Conservation (phyloP, 1,140 invertebrate genomes). For the Eciton burchellii region DNA sequence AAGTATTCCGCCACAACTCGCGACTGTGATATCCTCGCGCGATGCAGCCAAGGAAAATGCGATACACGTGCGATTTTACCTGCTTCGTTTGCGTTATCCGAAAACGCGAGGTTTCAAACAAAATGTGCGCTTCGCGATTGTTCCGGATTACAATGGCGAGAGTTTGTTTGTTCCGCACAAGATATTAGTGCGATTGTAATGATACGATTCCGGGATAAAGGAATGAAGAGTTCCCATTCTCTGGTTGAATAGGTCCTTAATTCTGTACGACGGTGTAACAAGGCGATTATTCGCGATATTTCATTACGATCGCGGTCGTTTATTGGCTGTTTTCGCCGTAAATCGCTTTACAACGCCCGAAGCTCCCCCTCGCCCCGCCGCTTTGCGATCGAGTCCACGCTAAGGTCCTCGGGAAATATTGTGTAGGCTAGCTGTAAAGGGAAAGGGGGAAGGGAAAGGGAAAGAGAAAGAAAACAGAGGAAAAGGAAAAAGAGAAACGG, state of each 20-base stretch:
- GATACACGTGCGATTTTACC: not conserved
- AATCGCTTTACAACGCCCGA: constrained; percentile 70
- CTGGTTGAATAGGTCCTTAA: constrained; percentile 24
- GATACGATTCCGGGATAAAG: not conserved
- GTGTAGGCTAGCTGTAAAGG: constrained; percentile 65
- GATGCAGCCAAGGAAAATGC: not conserved
- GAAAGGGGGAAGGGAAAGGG: too few species aligned
- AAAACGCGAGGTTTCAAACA: not conserved
- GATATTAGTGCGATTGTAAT: not conserved
- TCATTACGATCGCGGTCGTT: constrained; percentile 57
- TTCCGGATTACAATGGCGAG: not conserved
- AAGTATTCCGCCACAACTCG: not conserved
- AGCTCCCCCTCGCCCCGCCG: constrained; percentile 16
- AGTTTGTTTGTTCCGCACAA: not conserved
- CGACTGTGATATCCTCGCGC: not conserved
- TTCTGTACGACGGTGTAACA: constrained; percentile 36
- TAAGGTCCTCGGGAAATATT: constrained; percentile 77
- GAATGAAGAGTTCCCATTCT: constrained; percentile 13
- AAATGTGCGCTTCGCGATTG: not conserved
- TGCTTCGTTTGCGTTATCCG: not conserved
- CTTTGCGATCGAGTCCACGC: constrained; percentile 68
- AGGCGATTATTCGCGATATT: constrained; percentile 50
- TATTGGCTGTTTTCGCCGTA: constrained; percentile 75
- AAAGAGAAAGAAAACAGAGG: too few species aligned
- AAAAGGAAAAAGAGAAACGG: too few species aligned